phyloP scores from a whole-genome alignment of 2,797 vertebrate genomes.

The Danio choprae region DNA sequence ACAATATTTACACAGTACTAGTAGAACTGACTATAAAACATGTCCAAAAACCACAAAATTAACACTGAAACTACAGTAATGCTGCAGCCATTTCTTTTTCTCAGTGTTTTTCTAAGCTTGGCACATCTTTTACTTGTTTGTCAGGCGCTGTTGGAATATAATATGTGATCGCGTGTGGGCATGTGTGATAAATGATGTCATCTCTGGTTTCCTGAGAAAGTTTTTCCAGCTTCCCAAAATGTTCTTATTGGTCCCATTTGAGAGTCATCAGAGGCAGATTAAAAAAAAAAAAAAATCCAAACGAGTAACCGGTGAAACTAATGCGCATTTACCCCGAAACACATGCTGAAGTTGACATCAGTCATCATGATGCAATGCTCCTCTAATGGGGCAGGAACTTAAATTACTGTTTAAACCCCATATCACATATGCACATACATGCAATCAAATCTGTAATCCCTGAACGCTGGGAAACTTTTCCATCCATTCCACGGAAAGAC shows the following conservation, averaged over 20 bases:
- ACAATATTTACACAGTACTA: neutral
- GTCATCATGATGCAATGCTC: slow-evolving; percentile 41
- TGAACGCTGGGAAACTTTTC: slow-evolving; percentile 63
- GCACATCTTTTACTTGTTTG: neutral
- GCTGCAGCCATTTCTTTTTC: neutral
- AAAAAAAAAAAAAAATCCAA: slow-evolving; percentile 1
- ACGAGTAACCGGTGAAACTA: slow-evolving; percentile 23
- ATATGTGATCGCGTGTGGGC: slow-evolving; percentile 11
- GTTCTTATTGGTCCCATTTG: slow-evolving; percentile 39
- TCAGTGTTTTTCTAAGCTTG: slow-evolving; percentile 1
- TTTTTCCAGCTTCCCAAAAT: slow-evolving; percentile 40
- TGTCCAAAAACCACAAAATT: neutral
- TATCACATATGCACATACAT: slow-evolving; percentile 36
- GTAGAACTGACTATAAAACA: neutral
- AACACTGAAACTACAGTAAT: neutral
- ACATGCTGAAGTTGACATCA: slow-evolving; percentile 38
- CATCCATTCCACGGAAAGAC: slow-evolving; percentile 42
- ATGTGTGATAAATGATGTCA: slow-evolving; percentile 26
- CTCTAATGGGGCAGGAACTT: slow-evolving; percentile 27
- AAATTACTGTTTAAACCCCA: slow-evolving; percentile 13
- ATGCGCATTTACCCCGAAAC: slow-evolving; percentile 23
- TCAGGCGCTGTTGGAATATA: neutral
- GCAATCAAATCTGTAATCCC: slow-evolving; percentile 60
- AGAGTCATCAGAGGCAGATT: slow-evolving; percentile 39
- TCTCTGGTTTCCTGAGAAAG: slow-evolving; percentile 11